Percentiles rank a stretch among this genome's conserved stretches.
These are phyloP conservation scores for Acanthurus tractus DNA, from an alignment of 2,797 vertebrate genomes.

Conservation along the genomic window DNA sequence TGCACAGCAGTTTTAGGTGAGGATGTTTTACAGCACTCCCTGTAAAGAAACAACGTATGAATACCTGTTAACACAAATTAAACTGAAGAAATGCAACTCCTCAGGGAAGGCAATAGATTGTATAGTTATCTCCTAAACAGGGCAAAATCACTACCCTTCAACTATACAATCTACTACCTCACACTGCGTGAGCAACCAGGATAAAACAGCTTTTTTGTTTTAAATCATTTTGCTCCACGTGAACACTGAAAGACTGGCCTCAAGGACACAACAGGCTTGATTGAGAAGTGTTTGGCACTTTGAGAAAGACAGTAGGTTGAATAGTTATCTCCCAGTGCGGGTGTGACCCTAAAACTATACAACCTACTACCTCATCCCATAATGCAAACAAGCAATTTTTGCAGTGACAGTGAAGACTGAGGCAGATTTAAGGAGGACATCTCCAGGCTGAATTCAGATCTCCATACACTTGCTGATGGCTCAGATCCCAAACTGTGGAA, in stretches of 20 bases:
- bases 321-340: slow-evolving; percentile 99
- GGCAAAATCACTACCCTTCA: slow-evolving; percentile 96
- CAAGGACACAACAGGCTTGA: no score
- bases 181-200: slow-evolving; percentile 87
- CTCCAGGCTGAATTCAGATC: neutral
- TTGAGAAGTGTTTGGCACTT: slow-evolving; percentile 84
- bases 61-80: neutral
- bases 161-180: slow-evolving; percentile 99
- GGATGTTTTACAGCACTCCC: neutral
- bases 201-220: rapidly evolving
- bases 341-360: slow-evolving; percentile 99
- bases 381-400: slow-evolving; percentile 73
- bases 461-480: neutral
- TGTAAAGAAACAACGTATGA: neutral
- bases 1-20: neutral
- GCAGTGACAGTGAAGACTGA: neutral
- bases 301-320: slow-evolving; percentile 99
- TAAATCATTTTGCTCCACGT: neutral
- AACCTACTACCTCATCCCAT: slow-evolving; percentile 99
- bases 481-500: neutral
- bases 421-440: neutral
- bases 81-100: slow-evolving; percentile 76
- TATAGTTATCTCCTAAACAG: slow-evolving; percentile 97
- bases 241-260: neutral
- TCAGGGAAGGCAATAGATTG: slow-evolving; percentile 98